Evolutionary conservation across 1,140 invertebrate species (phyloP), one percentile per base, ranked within the genome.

Genomic region (Orius insidiosus): DNA sequence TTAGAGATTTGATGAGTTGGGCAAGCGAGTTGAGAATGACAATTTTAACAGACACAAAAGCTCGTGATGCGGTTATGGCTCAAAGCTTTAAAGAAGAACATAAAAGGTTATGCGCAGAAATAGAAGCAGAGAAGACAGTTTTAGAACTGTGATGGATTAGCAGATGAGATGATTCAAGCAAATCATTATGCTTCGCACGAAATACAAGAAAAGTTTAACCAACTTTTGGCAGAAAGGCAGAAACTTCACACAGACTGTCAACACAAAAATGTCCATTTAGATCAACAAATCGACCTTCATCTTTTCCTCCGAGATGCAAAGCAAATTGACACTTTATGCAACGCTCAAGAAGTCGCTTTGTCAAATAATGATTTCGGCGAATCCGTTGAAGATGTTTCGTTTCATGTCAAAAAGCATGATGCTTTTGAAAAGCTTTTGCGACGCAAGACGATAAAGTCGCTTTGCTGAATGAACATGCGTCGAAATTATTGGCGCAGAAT

Each of bases 231-330:
- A 45, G 84, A 88, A 57, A 68, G 85, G 2, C 76, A 80, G 38
- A 75, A 75, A 44, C 64, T 94, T 13, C 80, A 85, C 53, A 71
- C 74, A 0, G 80, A 83, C 1, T 96, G 90, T 87, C 83, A 87
- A 46, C 72, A 80, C 16, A 84, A 89, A 56, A 87, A 90, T 60
- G 75, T 92, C 2, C 80, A 87, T 55, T 65, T 98, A 15, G 87
- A 95, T 61, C 92, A 98, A 61, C 68, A 95, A 37, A 89, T 93
- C 50, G 90, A 97, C 60, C 66, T 93, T 45, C 89, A 96, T 59
- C 85, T 88, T 58, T 97, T 98, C 74, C 64, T 95, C 37, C 70
- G 92, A 24, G 94, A 98, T 66, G 87, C 87, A 9, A 90, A 93
- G 59, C 85, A 93, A 61, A 71, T 97, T 15, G 84, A 96, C 55